Conservation (phyloP, 2,113 vertebrate species). For the Halcyon malimbica region DNA sequence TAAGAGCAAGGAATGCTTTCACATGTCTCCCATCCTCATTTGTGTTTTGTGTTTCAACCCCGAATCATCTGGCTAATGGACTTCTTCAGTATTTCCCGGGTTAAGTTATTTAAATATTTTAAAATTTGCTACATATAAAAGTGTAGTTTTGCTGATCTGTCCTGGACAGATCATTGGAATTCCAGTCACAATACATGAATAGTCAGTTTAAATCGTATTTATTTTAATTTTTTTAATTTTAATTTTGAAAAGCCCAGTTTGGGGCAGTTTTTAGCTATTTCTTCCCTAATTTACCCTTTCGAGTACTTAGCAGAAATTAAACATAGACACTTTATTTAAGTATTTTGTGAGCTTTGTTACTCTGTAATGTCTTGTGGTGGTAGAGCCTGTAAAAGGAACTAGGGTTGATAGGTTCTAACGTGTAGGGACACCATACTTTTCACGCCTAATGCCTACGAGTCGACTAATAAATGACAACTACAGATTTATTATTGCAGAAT, state of each 20-base stretch:
- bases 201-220: conserved; percentile 80
- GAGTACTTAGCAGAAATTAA: conserved; percentile 78
- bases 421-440: conserved; percentile 71
- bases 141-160: conserved; percentile 66
- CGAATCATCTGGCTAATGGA: conserved; percentile 58
- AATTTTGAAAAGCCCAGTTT: conserved; percentile 59
- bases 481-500: conserved; percentile 77
- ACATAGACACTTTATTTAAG: conserved; percentile 82
- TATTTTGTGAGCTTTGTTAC: conserved; percentile 80
- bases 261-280: conserved; percentile 72
- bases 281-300: conserved; percentile 72
- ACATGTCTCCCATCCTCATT: conserved; percentile 67
- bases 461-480: conserved; percentile 74
- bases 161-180: conserved; percentile 69
- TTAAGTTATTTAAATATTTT: conserved; percentile 80
- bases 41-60: conserved; percentile 53
- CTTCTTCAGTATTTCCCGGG: conserved; percentile 66
- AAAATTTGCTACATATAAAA: conserved; percentile 65
- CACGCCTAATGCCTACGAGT: conserved; percentile 69
- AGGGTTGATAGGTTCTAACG: conserved; percentile 74
- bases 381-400: conserved; percentile 76
- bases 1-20: conserved; percentile 78
- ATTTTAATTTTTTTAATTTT: conserved; percentile 77
- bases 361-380: conserved; percentile 78
- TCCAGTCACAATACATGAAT: conserved; percentile 68